Base-by-base conservation (phyloP, 2,888 invertebrate genomes). In the Hanleya hanleyi region DNA sequence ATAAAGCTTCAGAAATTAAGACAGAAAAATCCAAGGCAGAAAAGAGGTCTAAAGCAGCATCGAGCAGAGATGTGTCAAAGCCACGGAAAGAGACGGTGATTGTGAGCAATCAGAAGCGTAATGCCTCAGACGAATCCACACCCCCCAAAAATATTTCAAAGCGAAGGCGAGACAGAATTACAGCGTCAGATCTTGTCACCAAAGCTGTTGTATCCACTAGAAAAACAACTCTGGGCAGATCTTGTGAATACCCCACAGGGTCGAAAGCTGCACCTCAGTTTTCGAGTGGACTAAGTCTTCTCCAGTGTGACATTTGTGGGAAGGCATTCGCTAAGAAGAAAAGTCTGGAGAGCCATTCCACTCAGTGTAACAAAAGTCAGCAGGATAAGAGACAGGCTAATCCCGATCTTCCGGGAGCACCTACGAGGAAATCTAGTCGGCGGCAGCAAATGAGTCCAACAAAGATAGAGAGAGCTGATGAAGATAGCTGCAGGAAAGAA, bases 281-380 rank as follows among this genome's bases (percentile, higher is more conserved):
- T 68, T n/a, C 57, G 12, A 68, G 68, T 7, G 50, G 51, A 26
- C 32, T 47, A 38, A 68, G 32, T 29, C 33, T 37, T 15, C 12
- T 26, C 29, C 57, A 18, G 15, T 57, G 84, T 69, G 51, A 57
- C 5, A 75, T 76, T 35, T 84, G 84, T 65, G 67, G 70, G 1
- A 78, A 79, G 15, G 64, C 71, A 5, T 84, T 84, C 72, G 76
- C 72, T 1, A 76, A 78, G 22, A 78, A 78, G 64, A 75, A 77
- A 7, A 81, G 81, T 9, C 73, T 79, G 9, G 65, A 71, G n/a
- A 76, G 76, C 37, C 85, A 84, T 50, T 36, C 73, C 7, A 77
- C 76, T 66, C 66, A 75, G n/a, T 81, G 82, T 70, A 33, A 35
- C 29, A 50, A 33, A 3, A 9, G n/a, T 35, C 15, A 12, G n/a